Conservation (phyloP, 2,113 vertebrate species). For the Polypterus senegalus region DNA sequence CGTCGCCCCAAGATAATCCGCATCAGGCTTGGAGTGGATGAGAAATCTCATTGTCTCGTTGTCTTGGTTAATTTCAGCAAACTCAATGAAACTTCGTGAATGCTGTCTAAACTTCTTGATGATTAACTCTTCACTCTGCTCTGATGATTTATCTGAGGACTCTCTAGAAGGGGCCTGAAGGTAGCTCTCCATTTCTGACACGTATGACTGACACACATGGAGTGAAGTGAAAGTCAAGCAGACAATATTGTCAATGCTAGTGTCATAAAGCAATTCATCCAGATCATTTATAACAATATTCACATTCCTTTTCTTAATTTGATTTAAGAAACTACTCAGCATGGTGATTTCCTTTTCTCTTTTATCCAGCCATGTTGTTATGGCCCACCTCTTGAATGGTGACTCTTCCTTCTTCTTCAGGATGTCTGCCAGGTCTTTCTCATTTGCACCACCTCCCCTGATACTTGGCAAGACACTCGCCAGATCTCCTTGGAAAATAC, state of each 20-base stretch:
- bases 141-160: background rate
- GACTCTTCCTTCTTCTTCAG: conserved; percentile 18
- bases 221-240: conserved; percentile 17
- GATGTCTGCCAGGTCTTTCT: conserved; percentile 11
- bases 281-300: conserved; percentile 15
- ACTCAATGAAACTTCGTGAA: conserved; percentile 13
- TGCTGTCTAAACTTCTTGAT: background rate
- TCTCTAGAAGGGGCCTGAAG: background rate
- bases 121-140: conserved; percentile 1
- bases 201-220: conserved; percentile 2
- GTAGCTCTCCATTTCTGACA: conserved; percentile 15
- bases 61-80: conserved; percentile 15
- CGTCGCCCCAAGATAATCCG: conserved; percentile 10
- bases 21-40: conserved; percentile 19
- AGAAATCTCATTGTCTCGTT: conserved; percentile 12
- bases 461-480: conserved; percentile 18
- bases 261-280: conserved; percentile 13
- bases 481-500: conserved; percentile 19
- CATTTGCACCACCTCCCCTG: conserved; percentile 18
- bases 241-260: conserved; percentile 16
- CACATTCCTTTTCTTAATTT: conserved; percentile 13
- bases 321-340: conserved; percentile 18
- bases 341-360: conserved; percentile 20
- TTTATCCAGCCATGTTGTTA: conserved; percentile 14
- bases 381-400: conserved; percentile 15